Base-by-base conservation (phyloP, 2,888 invertebrate species). In the Apodemia duryi region DNA sequence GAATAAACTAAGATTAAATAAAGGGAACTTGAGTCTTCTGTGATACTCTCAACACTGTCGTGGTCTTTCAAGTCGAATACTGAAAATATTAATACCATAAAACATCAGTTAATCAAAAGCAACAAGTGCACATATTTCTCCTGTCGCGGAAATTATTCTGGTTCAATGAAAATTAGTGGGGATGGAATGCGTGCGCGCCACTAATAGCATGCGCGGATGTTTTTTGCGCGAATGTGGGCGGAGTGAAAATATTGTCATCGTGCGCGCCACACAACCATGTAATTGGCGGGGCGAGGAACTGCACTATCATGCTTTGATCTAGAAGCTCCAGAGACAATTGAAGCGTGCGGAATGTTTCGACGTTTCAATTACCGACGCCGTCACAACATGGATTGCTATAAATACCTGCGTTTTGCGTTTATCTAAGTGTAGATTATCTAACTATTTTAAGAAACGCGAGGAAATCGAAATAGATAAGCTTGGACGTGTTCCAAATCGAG, bases 181-280 rank as follows among this genome's bases (percentile, higher is more conserved):
- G 77, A 76, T 74, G 86, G 87, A 83, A 88, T 86, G 86, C 77
- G 83, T 77, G 78, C 76, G 80, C 74, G 83, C 83, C 78, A 78
- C 77, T 83, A 88, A 90, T 89, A 90, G 85, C 78, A 61, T 75
- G 73, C 81, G 81, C 77, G 80, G 87, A 87, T 87, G 85, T 85
- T 82, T 81, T 79, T 83, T 81, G 80, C 75, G 77, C 74, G 74
- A 71, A 77, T 75, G 87, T 81, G 83, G 82, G 85, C 78, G 79
- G 72, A 72, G 43, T 63, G 67, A 63, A 68, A 67, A 70, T 70
- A 71, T 67, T 73, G 70, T 72, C 70, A 66, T 65, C 68, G 65
- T 65, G 63, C 49, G 63, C 49, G 63, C 63, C 65, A 67, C 65
- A 65, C 63, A 65, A 64, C 67, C 64, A 52, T 60, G 62, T 63